Evolutionary conservation across 35 echinoderm and acorn worm genomes (phyloP).

Genomic region (Nesometra sesokonis): DNA sequence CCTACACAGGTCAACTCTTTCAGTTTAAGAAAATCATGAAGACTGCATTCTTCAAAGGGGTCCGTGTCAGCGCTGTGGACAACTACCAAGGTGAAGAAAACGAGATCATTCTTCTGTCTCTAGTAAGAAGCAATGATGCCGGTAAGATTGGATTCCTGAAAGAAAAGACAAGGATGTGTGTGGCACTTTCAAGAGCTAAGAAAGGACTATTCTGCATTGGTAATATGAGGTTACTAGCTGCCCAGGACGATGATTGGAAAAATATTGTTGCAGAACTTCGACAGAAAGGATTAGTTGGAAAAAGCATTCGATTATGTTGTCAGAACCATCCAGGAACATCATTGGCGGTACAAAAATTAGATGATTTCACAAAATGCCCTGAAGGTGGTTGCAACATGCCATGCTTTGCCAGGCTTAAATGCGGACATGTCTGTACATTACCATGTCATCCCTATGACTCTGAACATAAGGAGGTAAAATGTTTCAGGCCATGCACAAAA

Average conservation of each 20-base stretch:
- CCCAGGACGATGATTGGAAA: constrained; percentile 37
- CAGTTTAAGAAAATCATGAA: constrained; percentile 57
- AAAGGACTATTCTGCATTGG: constrained; percentile 84
- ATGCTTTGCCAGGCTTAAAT: constrained; percentile 15
- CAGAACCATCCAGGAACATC: constrained; percentile 53
- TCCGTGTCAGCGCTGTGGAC: constrained; percentile 61
- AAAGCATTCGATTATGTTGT: constrained; percentile 36
- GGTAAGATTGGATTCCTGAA: constrained; percentile 82
- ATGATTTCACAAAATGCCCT: constrained; percentile 55
- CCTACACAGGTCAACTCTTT: constrained; percentile 70
- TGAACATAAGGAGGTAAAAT: constrained; percentile 58
- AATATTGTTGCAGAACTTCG: constrained; percentile 26
- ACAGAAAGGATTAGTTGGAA: constrained; percentile 19
- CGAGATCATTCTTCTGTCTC: constrained; percentile 86
- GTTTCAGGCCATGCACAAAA: constrained; percentile 48
- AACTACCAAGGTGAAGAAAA: constrained; percentile 97
- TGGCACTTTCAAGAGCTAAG: constrained; percentile 49
- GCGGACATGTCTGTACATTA: constrained; percentile 63
- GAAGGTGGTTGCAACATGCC: constrained; percentile 74
- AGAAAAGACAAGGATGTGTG: constrained; percentile 65
- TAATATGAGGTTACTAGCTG: constrained; percentile 49
- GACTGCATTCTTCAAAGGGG: constrained; percentile 45
- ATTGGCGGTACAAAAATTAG: neutral
- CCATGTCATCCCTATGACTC: constrained; percentile 58
- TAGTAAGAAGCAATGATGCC: constrained; percentile 84